Evolutionary conservation across 2,888 invertebrate species (phyloP), one percentile per base, ranked within the genome.

Genomic region (Syrphus vitripennis): DNA sequence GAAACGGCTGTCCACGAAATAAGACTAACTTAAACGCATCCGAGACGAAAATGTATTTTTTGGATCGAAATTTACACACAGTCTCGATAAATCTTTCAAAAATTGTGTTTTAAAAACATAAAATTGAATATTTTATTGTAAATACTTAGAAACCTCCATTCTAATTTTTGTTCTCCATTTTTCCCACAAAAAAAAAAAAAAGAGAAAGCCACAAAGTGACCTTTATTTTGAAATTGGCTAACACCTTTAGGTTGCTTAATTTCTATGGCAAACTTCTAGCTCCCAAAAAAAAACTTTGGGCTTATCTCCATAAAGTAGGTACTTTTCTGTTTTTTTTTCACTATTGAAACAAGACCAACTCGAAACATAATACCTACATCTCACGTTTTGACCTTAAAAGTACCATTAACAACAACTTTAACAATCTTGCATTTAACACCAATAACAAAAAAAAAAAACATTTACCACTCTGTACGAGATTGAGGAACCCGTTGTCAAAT

Each of bases 371-470:
- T 29, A 61, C 78, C 24, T 29, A 67, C 75, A 59, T 10, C 34
- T 81, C 81, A 84, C 81, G 81, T 84, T 81, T 76, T 84, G 76
- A 81, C 80, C 84, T 65, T 71, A 65, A 76, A 81, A 76, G 57
- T 53, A 53, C 40, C 80, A 50, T 40, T 69, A 83, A 65, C 79
- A 74, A 48, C 69, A 67, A 34, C 31, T 53, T 14, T 19, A 65
- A 74, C 72, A 72, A 40, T 72, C 71, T 78, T 72, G 71, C 55
- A 75, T 65, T 65, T 21, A 24, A 16, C n/a, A 26, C 24, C n/a
- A 42, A 45, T 9, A 40, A 42, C 0, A 26, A 55, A 50, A 45
- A 21, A 21, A 16, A 2, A 67, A 14, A 48, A 48, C 10, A 70
- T 10, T 29, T 21, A 53, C 40, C 19, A 61, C 59, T 5, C 9